Evolutionary conservation across 1,140 invertebrate species (phyloP).

Genomic region (Drosophila kurseongensis): DNA sequence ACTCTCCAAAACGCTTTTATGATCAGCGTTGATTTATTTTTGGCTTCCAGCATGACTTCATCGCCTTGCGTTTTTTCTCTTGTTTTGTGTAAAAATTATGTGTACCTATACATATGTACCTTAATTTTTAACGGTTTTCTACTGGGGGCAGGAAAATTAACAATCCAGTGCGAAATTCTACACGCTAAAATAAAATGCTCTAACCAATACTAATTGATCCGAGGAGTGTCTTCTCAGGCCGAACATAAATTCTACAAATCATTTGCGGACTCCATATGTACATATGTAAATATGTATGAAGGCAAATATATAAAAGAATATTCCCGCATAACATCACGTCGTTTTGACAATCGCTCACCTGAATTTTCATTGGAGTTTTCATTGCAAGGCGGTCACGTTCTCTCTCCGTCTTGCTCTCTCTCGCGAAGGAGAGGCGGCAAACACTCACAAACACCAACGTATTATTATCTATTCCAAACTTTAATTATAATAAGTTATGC

Average conservation of each 20-base stretch:
- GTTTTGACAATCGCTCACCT: conserved; percentile 44
- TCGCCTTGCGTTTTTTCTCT: conserved; percentile 48
- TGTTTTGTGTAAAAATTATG: conserved; percentile 57
- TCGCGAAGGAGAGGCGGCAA: conserved; percentile 12
- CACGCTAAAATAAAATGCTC: conserved; percentile 54
- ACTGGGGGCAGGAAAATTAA: conserved; percentile 42
- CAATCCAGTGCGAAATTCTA: conserved; percentile 71
- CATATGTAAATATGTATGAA: not conserved
- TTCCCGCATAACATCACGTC: conserved; percentile 36
- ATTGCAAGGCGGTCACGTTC: conserved; percentile 71
- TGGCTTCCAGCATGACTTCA: conserved; percentile 75
- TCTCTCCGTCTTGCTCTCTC: conserved; percentile 43
- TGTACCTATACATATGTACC: conserved; percentile 61
- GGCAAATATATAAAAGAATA: not conserved
- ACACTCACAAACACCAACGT: conserved; percentile 28
- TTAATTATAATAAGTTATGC: conserved; percentile 66
- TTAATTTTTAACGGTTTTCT: conserved; percentile 66
- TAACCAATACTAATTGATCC: conserved; percentile 55
- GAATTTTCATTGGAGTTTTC: conserved; percentile 45
- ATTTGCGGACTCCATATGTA: conserved; percentile 2
- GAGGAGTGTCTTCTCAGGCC: conserved; percentile 14
- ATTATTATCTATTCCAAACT: conserved; percentile 35
- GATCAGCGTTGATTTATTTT: conserved; percentile 74
- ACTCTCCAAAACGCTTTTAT: conserved; percentile 57
- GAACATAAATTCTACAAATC: conserved; percentile 32